Evolutionary conservation across 2,888 invertebrate species (phyloP).

Genomic region (Mystacides longicornis): DNA sequence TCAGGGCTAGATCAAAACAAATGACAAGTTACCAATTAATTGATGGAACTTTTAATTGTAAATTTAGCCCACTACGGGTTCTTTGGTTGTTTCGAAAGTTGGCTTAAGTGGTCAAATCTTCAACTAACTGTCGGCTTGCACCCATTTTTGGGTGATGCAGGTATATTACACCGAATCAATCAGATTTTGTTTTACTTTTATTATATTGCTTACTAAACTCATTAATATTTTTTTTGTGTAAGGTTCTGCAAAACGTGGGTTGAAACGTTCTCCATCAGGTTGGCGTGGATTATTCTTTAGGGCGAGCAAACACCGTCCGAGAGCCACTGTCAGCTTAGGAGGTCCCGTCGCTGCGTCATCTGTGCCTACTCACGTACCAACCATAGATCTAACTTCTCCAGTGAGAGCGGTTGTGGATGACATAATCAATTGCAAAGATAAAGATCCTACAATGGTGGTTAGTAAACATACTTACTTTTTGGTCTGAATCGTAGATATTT

Average conservation of each 20-base stretch:
- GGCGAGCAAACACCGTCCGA: constrained; percentile 39
- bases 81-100: no score
- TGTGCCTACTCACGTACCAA: background rate
- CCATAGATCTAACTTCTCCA: background rate
- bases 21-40: no score
- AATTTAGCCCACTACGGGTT: no score
- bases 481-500: background rate
- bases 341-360: background rate
- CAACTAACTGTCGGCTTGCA: no score
- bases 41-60: no score
- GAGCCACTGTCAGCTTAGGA: background rate
- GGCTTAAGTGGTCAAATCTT: no score
- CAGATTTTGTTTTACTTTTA: no score
- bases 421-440: constrained; percentile 15
- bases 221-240: background rate
- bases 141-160: no score
- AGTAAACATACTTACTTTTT: constrained; percentile 31
- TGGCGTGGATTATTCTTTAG: constrained; percentile 72
- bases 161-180: no score
- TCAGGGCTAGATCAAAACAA: no score
- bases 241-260: constrained; percentile 47
- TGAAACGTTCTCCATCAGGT: constrained; percentile 64
- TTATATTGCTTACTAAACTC: no score
- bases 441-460: constrained; percentile 56
- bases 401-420: constrained; percentile 20